Evolutionary conservation across 2,888 invertebrate species (phyloP), one percentile per base, ranked within the genome.

Genomic region (Cataglyphis altisquamis): DNA sequence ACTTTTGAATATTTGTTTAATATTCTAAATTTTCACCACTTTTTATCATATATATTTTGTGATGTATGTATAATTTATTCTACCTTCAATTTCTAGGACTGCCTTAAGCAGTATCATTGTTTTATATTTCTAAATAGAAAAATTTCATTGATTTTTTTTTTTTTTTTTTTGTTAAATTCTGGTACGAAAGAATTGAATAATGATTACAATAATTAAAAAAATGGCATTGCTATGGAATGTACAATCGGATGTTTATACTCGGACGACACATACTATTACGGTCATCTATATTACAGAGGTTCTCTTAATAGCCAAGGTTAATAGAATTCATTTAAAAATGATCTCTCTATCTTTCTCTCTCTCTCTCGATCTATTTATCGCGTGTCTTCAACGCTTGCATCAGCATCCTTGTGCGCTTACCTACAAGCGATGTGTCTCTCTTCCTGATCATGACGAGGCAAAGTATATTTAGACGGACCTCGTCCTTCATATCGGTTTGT

Each of bases 401-500:
- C 87, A 87, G 82, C 70, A 45, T 68, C 41, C 52, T 67, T 25
- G 29, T 32, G 45, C 32, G 21, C 32, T 6, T 70, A 57, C 32
- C 25, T 21, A 21, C n/a, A 57, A 39, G 25, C 25, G n/a, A 10
- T 18, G 36, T 21, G 25, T 39, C 29, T 36, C 66, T 82, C 36
- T 82, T 84, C 80, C 80, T 84, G 82, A 64, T 66, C 41, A 5
- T 9, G 39, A 12, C 62, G 32, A 8, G n/a, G n/a, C 41, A 21
- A 55, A 29, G 45, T 25, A 45, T 74, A 25, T 55, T 70, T 68
- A 55, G 25, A 62, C 48, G 78, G 39, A 45, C 36, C 25, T n/a
- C 81, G 89, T 86, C 89, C 90, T 90, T 90, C 90, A 80, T 10
- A 57, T 36, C 74, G 62, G 88, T 91, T 90, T 91, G 90, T 82